Conservation (phyloP, 2,797 vertebrate genomes). For the Kryptolebias ocellatus region DNA sequence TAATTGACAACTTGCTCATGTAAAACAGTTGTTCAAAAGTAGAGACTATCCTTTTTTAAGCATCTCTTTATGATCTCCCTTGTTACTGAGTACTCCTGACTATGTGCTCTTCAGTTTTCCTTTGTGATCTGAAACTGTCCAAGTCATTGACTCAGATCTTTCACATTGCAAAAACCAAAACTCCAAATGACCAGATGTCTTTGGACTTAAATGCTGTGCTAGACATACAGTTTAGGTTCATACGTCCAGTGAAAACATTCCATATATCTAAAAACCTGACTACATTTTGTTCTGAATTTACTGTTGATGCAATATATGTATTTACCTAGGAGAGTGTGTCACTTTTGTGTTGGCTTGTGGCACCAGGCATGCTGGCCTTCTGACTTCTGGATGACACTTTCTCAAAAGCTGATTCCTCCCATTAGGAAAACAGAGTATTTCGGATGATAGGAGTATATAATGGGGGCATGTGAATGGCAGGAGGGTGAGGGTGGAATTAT, state of each 20-base stretch:
- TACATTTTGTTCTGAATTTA: background rate
- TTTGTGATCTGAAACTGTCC: background rate
- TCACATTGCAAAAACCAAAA: background rate
- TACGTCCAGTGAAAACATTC: background rate
- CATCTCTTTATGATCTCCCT: too few species aligned
- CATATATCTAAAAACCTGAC: background rate
- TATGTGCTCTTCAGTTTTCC: too few species aligned
- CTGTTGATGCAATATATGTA: background rate
- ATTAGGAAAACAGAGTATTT: conserved; percentile 10
- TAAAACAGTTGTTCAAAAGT: too few species aligned
- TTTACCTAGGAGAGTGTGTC: background rate
- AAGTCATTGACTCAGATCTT: background rate
- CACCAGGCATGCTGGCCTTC: background rate
- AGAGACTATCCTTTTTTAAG: too few species aligned
- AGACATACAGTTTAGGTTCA: background rate
- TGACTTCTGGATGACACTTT: background rate
- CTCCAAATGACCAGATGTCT: too few species aligned
- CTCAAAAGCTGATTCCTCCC: conserved; percentile 2
- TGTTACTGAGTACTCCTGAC: too few species aligned
- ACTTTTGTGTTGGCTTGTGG: background rate
- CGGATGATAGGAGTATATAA: background rate
- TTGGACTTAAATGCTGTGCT: background rate
- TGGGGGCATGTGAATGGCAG: background rate
- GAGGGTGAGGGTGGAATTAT: conserved; percentile 19
- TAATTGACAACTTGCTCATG: too few species aligned